Evolutionary conservation across 64 coral and sea anemone genomes (phyloP).

Genomic region (Porites australiensis): DNA sequence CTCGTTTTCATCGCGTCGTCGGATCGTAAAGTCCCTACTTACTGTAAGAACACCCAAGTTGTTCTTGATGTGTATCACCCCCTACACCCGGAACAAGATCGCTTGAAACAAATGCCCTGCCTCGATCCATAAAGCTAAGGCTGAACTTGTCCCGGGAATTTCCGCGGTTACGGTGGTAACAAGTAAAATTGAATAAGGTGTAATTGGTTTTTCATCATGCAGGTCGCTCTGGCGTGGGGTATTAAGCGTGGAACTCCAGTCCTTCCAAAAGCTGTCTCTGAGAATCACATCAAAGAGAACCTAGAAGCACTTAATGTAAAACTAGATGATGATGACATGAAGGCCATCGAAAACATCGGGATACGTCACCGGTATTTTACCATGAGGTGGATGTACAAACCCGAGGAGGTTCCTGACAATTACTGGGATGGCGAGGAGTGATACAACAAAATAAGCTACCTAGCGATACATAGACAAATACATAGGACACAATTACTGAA

Average conservation of each 20-base stretch:
- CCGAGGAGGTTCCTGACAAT: constrained; percentile 35
- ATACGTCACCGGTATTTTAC: constrained; percentile 43
- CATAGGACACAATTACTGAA: too few relatives aligned
- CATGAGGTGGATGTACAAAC: constrained; percentile 9
- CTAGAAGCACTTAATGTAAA: constrained; percentile 43
- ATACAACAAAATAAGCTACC: background rate
- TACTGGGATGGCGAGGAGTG: constrained; percentile 63
- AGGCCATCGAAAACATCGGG: constrained; percentile 50
- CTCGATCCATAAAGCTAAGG: too few relatives aligned
- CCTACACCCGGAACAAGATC: too few relatives aligned
- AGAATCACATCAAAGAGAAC: constrained; percentile 69
- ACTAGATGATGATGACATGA: constrained; percentile 69
- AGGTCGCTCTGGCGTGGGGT: constrained; percentile 69
- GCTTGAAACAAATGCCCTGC: too few relatives aligned
- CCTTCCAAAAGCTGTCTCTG: constrained; percentile 67
- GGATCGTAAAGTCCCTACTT: too few relatives aligned
- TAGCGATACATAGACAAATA: too few relatives aligned
- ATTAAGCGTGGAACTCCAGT: constrained; percentile 59
- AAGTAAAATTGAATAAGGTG: too few relatives aligned
- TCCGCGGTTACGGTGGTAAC: too few relatives aligned
- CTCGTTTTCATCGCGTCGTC: too few relatives aligned
- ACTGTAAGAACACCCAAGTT: too few relatives aligned
- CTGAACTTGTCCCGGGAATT: too few relatives aligned
- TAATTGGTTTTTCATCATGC: background rate
- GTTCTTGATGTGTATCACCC: too few relatives aligned